Evolutionary conservation across 2,888 invertebrate genomes (phyloP), one percentile per base, ranked within the genome.

Genomic region (Ethmia dodecea): DNA sequence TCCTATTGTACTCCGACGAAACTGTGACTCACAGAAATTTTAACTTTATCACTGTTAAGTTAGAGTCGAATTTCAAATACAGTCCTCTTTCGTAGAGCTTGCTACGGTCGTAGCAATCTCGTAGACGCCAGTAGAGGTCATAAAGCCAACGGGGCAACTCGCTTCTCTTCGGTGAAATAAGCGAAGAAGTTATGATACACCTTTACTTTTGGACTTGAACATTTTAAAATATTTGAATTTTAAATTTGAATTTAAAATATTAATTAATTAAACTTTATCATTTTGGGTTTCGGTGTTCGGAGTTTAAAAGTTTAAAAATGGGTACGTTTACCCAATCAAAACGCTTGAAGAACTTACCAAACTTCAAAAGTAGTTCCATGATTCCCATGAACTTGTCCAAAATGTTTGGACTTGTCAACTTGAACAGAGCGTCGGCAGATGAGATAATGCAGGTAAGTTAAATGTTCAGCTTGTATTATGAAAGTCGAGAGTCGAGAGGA

Each of bases 341-440:
- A 15, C 59, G 65, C 20, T 58, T 74, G 37, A 60, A 52, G 38
- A 66, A 69, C 44, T 52, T 76, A 14, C 64, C 69, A 31, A 60
- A 55, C 58, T 70, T 76, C 9, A 76, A 69, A 67, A 70, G 55
- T 58, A 69, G 72, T 40, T 69, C 69, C 1, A 75, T 73, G 0
- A 36, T 79, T 5, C 75, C 80, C 0, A 56, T 74, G 0, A 74
- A 77, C 42, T 75, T 75, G 70, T 76, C 79, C 0, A 79, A 75
- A 46, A 72, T 80, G 62, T 50, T 76, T 28, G 72, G 79, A 3
- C 51, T 72, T 3, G 55, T 60, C 1, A 66, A 59, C 31, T 43
- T 62, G 12, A 63, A 53, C 33, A 73, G 71, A 43, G 47, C 56
- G 5, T 55, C 68, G 0, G 43, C 57, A 39, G 78, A 76, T 33